Conservation (phyloP, 23 tunicate genomes). For the Ascidia mentula region DNA sequence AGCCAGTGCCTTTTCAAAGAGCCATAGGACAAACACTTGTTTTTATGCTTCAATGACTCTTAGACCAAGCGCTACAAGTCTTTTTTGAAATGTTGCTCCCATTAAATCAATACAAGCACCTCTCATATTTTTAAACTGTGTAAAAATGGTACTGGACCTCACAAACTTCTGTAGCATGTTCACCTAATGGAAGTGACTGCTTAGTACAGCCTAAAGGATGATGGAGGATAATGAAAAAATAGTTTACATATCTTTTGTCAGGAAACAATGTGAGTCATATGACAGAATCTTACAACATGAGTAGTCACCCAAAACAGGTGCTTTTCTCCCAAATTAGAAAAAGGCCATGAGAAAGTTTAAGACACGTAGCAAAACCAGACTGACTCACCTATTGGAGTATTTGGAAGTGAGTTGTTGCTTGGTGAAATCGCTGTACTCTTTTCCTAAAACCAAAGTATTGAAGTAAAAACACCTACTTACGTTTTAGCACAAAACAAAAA, state of each 20-base stretch:
- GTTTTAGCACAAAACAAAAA: too few relatives aligned
- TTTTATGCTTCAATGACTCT: slow-evolving; percentile 3
- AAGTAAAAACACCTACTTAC: too few relatives aligned
- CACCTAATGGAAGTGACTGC: too few relatives aligned
- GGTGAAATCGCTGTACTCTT: not conserved
- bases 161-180: too few relatives aligned
- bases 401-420: not conserved
- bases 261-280: not conserved
- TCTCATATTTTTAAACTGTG: not conserved
- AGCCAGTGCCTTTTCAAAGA: not conserved
- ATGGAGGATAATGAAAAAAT: too few relatives aligned
- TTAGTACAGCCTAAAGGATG: too few relatives aligned
- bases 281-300: not conserved
- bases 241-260: not conserved
- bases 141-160: too few relatives aligned
- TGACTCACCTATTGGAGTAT: not conserved
- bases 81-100: not conserved
- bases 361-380: too few relatives aligned
- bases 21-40: slow-evolving; percentile 7
- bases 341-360: not conserved
- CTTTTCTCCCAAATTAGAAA: not conserved
- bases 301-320: not conserved
- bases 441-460: too few relatives aligned
- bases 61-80: not conserved
- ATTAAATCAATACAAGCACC: slow-evolving; percentile 3